Percentiles rank a stretch among this genome's conserved stretches.
Conservation (phyloP, 1,140 invertebrate genomes). For the Drosophila burlai region DNA sequence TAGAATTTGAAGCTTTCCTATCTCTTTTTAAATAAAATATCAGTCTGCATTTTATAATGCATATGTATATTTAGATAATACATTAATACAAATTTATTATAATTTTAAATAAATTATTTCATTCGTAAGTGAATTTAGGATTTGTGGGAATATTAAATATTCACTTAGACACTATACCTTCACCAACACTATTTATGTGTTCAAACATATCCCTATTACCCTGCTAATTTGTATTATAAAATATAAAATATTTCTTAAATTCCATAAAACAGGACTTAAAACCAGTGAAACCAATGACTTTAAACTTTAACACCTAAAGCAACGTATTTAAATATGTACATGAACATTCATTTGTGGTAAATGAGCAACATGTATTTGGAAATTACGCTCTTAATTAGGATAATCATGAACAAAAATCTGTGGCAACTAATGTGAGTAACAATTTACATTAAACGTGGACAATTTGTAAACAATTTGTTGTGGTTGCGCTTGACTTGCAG, state of each 20-base stretch:
- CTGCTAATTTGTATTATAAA: no score
- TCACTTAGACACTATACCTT: background rate
- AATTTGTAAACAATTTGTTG: constrained; percentile 75
- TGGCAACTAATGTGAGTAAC: constrained; percentile 41
- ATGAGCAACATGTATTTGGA: constrained; percentile 18
- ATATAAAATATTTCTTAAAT: no score
- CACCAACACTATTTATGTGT: background rate
- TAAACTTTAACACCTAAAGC: background rate
- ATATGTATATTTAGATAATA: no score
- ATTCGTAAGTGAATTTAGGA: no score
- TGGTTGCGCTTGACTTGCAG: constrained; percentile 13
- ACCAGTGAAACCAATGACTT: background rate
- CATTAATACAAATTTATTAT: no score
- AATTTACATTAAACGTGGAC: constrained; percentile 59
- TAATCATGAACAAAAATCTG: constrained; percentile 38
- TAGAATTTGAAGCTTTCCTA: no score
- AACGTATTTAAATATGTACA: background rate
- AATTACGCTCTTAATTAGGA: constrained; percentile 39
- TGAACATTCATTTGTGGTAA: constrained; percentile 12
- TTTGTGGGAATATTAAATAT: background rate
- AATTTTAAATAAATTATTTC: no score
- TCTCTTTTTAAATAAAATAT: no score
- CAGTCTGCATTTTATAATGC: no score
- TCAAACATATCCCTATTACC: background rate
- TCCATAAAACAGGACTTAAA: no score